Conservation (phyloP, 2,113 vertebrate species). For the Sinocyclocheilus maitianheensis region DNA sequence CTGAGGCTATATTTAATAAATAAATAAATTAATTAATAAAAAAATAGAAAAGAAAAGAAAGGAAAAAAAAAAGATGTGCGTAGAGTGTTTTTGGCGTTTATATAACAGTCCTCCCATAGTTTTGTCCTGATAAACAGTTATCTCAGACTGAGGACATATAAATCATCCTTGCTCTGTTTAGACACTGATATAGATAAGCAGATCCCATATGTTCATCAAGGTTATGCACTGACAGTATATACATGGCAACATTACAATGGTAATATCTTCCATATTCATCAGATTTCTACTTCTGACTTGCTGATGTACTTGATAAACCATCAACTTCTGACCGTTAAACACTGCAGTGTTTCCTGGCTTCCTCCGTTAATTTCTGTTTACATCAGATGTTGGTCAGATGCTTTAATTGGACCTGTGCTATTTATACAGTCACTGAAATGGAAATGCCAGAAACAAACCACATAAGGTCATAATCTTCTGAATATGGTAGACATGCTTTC, state of each 20-base stretch:
- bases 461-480: background rate
- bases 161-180: constrained; percentile 76
- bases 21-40: too few species aligned
- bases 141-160: constrained; percentile 73
- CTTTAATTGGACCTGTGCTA: background rate
- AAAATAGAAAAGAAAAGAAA: background rate
- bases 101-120: constrained; percentile 68
- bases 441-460: constrained; percentile 9
- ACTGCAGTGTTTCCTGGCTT: constrained; percentile 7
- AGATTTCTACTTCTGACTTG: constrained; percentile 24
- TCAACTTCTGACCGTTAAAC: constrained; percentile 28
- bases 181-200: constrained; percentile 57
- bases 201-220: constrained; percentile 33
- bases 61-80: background rate
- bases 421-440: background rate
- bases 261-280: constrained; percentile 14
- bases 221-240: background rate
- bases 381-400: background rate
- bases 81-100: constrained; percentile 55
- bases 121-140: constrained; percentile 72
- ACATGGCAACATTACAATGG: constrained; percentile 7
- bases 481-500: background rate
- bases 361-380: background rate
- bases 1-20: background rate
- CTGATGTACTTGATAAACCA: constrained; percentile 12